Evolutionary conservation across 1,140 invertebrate genomes (phyloP), one percentile per base, ranked within the genome.

Genomic region (Lasioglossum baleicum): DNA sequence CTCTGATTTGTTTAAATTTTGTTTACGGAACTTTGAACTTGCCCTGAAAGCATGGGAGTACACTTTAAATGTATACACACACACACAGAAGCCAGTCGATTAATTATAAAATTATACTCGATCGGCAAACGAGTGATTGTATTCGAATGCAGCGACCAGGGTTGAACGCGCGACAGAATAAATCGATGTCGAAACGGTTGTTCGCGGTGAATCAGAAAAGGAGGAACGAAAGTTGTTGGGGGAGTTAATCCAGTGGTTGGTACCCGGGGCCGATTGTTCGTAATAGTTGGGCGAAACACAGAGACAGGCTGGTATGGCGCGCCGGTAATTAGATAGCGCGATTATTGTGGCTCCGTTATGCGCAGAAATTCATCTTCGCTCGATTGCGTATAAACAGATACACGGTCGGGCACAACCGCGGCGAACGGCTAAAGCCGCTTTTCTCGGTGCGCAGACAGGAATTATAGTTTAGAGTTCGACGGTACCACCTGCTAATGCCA

Each of bases 311-410:
- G 56, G 20, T 20, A 7, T n/a, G 56, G 20, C 56, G n/a, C 56
- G 56, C 56, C n/a, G 56, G 56, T 58, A 35, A 68, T 76, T 76
- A 68, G 65, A 76, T 68, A 76, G 22, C 40, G 26, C 75, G 65
- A 69, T 76, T 76, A 69, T 69, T 61, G 65, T 20, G 53, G 20
- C 20, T 26, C 11, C 65, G 53, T 15, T 48, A 11, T 15, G 65
- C 53, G 53, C 53, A 40, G 65, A 77, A 77, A 77, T 77, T 51
- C 75, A 61, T 77, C 20, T 61, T 70, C 53, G 65, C 75, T 26
- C 66, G 75, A 77, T 77, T 51, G 67, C 66, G 53, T 60, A 65
- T 22, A 74, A 79, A 79, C 77, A 79, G 70, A 74, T 26, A 66
- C 13, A 61, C 56, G 31, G 31, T 44, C 53, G 42, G 22, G 40